Conservation (phyloP, 1,140 invertebrate species). For the Drosophila eugracilis region DNA sequence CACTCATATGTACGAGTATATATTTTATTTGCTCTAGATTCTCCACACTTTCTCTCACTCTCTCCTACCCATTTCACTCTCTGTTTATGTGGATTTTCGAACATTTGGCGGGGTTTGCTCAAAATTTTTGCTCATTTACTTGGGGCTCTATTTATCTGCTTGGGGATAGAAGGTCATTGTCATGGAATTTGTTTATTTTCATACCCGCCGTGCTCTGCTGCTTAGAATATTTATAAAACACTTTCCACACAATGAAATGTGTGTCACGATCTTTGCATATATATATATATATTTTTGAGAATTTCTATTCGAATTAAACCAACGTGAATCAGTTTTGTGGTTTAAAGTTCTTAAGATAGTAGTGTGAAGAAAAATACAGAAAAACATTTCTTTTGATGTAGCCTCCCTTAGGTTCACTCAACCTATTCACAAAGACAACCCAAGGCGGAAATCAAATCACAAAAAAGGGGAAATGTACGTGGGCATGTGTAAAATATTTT, state of each 20-base stretch:
- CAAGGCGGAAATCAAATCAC: conserved; percentile 59
- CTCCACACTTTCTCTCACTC: conserved; percentile 13
- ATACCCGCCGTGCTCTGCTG: background rate
- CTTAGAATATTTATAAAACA: conserved; percentile 3
- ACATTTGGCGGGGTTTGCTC: conserved; percentile 33
- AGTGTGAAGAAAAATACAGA: background rate
- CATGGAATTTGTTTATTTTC: conserved; percentile 60
- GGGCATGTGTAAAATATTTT: conserved; percentile 35
- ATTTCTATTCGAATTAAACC: background rate
- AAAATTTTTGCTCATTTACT: conserved; percentile 70
- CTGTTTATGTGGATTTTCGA: conserved; percentile 33
- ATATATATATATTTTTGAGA: conserved; percentile 3
- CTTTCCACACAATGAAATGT: conserved; percentile 3
- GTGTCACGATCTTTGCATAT: conserved; percentile 13
- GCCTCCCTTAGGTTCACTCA: conserved; percentile 60
- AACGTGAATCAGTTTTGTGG: background rate
- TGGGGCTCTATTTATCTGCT: conserved; percentile 66
- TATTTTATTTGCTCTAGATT: conserved; percentile 47
- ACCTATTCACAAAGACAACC: conserved; percentile 56
- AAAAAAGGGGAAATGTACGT: conserved; percentile 18
- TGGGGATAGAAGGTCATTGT: conserved; percentile 75
- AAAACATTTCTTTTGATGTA: conserved; percentile 26
- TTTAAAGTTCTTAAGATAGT: conserved; percentile 10
- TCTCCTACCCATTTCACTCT: conserved; percentile 1
- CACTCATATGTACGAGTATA: conserved; percentile 35